Evolutionary conservation across 2,113 vertebrate species (phyloP).

Genomic region (Circaetus gallicus): DNA sequence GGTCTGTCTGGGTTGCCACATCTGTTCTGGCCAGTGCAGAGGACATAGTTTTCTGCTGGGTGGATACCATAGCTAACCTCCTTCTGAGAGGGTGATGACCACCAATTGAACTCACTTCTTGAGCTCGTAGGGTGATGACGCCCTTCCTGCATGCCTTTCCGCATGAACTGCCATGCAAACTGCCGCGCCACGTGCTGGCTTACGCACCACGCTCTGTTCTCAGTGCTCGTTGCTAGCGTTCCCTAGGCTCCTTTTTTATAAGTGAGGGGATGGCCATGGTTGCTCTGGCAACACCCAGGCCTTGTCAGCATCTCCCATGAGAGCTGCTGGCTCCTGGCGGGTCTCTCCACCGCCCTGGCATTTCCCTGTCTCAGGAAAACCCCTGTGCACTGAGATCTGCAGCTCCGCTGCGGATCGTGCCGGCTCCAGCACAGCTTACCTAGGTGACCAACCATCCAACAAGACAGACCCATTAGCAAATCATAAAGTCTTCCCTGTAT

Average conservation of each 20-base stretch:
- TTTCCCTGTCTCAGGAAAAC: neutral
- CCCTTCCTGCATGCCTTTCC: neutral
- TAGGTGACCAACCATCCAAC: neutral
- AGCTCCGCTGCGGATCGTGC: accelerated
- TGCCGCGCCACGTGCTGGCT: accelerated
- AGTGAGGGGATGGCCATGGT: too few relatives aligned
- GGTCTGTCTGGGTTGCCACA: neutral
- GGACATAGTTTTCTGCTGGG: neutral
- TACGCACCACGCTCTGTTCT: accelerated
- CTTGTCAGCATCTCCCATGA: neutral
- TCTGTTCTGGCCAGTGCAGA: neutral
- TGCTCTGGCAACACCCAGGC: neutral
- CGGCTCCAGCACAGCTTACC: neutral
- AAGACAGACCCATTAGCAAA: neutral
- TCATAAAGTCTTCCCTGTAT: neutral
- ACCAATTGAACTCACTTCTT: neutral
- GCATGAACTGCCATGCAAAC: neutral
- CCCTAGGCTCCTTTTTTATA: neutral
- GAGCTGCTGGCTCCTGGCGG: too few relatives aligned
- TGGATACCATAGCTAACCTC: neutral
- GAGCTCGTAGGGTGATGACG: neutral
- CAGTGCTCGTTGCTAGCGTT: neutral
- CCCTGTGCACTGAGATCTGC: neutral
- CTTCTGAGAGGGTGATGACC: neutral
- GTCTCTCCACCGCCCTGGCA: neutral